Percentiles rank a stretch among this genome's conserved stretches.
These are phyloP conservation scores for Phortica variegata DNA, from an alignment of 1,140 invertebrate genomes.

Conservation along the genomic window DNA sequence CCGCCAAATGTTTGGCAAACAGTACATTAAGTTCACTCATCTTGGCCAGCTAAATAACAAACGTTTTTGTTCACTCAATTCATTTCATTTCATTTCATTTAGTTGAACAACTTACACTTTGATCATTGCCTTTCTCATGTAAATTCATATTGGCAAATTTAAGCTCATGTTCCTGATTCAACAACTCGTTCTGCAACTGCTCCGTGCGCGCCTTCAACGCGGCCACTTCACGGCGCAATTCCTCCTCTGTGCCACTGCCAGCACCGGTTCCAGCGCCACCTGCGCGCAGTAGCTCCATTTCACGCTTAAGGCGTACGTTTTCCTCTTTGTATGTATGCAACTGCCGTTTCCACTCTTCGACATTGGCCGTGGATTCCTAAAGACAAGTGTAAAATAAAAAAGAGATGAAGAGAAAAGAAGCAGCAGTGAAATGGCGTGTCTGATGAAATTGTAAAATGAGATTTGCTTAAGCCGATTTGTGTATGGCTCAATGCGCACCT, in stretches of 20 bases:
- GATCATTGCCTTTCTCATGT: slow-evolving; percentile 54
- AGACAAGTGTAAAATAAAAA: not conserved
- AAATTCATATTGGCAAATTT: slow-evolving; percentile 50
- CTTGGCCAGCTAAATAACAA: slow-evolving; percentile 40
- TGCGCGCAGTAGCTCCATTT: slow-evolving; percentile 46
- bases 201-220: slow-evolving; percentile 51
- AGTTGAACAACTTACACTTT: slow-evolving; percentile 35
- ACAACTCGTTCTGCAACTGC: slow-evolving; percentile 47
- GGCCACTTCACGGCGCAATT: slow-evolving; percentile 51
- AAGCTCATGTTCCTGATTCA: slow-evolving; percentile 53
- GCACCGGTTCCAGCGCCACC: slow-evolving; percentile 25
- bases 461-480: no score
- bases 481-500: slow-evolving; percentile 60
- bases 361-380: slow-evolving; percentile 90
- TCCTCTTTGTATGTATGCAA: slow-evolving; percentile 95
- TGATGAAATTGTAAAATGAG: not conserved
- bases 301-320: slow-evolving; percentile 79
- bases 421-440: not conserved
- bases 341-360: slow-evolving; percentile 98
- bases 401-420: not conserved
- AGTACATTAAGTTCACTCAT: slow-evolving; percentile 46
- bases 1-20: slow-evolving; percentile 47
- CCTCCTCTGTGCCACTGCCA: slow-evolving; percentile 41
- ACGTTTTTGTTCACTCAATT: not conserved
- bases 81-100: not conserved